Base-by-base conservation (phyloP, 1,140 invertebrate species). In the Lysiphlebus fabarum region DNA sequence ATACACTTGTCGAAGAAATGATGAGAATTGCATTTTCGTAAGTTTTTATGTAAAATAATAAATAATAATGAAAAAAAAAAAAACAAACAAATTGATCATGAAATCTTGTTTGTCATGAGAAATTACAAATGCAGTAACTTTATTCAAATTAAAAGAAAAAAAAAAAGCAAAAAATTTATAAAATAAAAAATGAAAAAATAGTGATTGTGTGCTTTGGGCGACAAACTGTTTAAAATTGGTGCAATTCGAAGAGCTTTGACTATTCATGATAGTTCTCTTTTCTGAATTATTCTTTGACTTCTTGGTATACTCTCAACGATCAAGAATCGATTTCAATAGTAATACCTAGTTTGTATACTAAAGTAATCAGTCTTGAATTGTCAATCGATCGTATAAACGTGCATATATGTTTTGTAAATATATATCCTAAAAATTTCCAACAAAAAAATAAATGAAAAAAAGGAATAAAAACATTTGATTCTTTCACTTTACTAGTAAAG, bases 1-100 rank as follows among this genome's bases (percentile, higher is more conserved):
- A 82, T 7, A 87, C 84, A 36, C 82, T 91, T 67, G 68, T 90
- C 2, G 85, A 89, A 67, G 87, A 90, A 74, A 80, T 91, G 66
- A 82, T 90, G 48, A 82, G 86, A 58, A 84, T 85, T 42, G 76
- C 89, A 17, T 87, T 89, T 65, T 82, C 82, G 87, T 88, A 80
- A 85, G 85, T 58, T 53, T 37, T 41, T 62, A 59, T 57, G 55
- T 40, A 62, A 59, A 59, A 48, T 42, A 11, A 38, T 42, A 33
- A 38, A 55, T 10, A 55, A 26, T 8, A 42, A 33, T 17, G 6
- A 7, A 40, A 38, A 6, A 1, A 40, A 38, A 7, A 14, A 14
- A 41, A 53, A 53, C 7, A 40, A 14, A 26, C 2, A 47, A 40
- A 40, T 40, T 40, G 7, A 26, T 26, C 17, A 26, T 26, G 17